A percentile compares a stretch with the other conserved stretches of the same genome.
These are phyloP conservation scores for Smittia sp. DNA, from an alignment of 2,888 invertebrate species.

Conservation along the genomic window DNA sequence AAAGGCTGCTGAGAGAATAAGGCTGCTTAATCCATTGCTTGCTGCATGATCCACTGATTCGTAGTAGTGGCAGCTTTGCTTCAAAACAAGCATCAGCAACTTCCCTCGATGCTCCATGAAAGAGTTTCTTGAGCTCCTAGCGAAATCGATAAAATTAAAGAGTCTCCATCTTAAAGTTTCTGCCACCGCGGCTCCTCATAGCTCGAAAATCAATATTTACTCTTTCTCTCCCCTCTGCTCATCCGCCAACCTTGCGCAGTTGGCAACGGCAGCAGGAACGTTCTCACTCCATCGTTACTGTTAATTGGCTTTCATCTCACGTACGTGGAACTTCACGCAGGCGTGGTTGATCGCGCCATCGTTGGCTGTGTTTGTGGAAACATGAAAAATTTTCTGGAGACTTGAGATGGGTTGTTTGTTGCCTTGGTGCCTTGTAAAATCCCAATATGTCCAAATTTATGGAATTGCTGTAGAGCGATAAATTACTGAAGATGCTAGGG, in stretches of 20 bases:
- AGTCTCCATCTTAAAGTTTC: not conserved
- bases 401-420: slow-evolving; percentile 17
- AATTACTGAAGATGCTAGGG: slow-evolving; percentile 1
- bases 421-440: slow-evolving; percentile 19
- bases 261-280: not conserved
- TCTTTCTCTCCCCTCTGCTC: not conserved
- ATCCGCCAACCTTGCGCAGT: slow-evolving; percentile 17
- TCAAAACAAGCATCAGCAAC: too few species aligned
- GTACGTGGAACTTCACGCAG: slow-evolving; percentile 22
- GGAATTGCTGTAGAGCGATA: slow-evolving; percentile 27
- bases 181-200: not conserved
- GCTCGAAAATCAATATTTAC: slow-evolving; percentile 7
- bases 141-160: slow-evolving; percentile 17
- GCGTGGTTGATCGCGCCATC: slow-evolving; percentile 1
- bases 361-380: not conserved
- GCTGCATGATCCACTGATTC: too few species aligned
- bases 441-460: slow-evolving; percentile 24
- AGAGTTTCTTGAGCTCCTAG: not conserved
- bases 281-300: slow-evolving; percentile 19
- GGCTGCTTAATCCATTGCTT: too few species aligned
- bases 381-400: slow-evolving; percentile 19
- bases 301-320: slow-evolving; percentile 40
- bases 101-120: too few species aligned
- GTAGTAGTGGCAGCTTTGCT: too few species aligned
- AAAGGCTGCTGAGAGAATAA: too few species aligned